These are phyloP conservation scores for Hephaestus fuliginosus DNA, from an alignment of 2,797 vertebrate genomes.

Conservation along the genomic window DNA sequence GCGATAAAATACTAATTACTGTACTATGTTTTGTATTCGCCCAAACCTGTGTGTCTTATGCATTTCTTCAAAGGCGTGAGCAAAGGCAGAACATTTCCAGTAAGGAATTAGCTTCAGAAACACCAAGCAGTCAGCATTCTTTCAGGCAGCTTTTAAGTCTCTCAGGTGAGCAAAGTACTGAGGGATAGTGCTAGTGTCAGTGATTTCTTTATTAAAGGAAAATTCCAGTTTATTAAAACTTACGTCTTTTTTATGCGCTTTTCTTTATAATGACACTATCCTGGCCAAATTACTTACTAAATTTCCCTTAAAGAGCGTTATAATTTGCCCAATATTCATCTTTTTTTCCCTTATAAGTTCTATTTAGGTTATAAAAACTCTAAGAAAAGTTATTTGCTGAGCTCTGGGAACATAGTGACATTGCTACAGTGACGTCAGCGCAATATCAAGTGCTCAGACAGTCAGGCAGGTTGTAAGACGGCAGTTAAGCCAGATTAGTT, in stretches of 20 bases:
- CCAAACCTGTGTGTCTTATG: slow-evolving; percentile 25
- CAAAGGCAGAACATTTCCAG: slow-evolving; percentile 23
- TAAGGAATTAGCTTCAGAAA: slow-evolving; percentile 37
- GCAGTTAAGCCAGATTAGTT: background rate
- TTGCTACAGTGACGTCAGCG: background rate
- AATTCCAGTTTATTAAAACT: background rate
- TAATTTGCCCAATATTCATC: background rate
- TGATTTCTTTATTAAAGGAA: background rate
- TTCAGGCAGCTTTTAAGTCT: slow-evolving; percentile 2
- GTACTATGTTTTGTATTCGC: slow-evolving; percentile 44
- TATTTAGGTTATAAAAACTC: background rate
- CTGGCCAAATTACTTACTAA: background rate
- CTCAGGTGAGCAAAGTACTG: slow-evolving; percentile 5
- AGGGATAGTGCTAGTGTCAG: slow-evolving; percentile 9
- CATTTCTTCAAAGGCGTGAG: slow-evolving; percentile 53
- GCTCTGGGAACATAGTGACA: background rate
- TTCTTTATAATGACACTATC: background rate
- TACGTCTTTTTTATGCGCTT: background rate
- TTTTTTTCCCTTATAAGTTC: background rate
- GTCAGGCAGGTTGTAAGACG: background rate
- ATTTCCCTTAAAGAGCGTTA: background rate
- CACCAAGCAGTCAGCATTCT: slow-evolving; percentile 24
- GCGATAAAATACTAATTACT: slow-evolving; percentile 71
- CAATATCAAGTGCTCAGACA: too few species aligned
- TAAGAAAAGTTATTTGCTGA: background rate